These are phyloP conservation scores for Heliconius eleuchia DNA, from an alignment of 1,140 invertebrate genomes.

Conservation along the genomic window DNA sequence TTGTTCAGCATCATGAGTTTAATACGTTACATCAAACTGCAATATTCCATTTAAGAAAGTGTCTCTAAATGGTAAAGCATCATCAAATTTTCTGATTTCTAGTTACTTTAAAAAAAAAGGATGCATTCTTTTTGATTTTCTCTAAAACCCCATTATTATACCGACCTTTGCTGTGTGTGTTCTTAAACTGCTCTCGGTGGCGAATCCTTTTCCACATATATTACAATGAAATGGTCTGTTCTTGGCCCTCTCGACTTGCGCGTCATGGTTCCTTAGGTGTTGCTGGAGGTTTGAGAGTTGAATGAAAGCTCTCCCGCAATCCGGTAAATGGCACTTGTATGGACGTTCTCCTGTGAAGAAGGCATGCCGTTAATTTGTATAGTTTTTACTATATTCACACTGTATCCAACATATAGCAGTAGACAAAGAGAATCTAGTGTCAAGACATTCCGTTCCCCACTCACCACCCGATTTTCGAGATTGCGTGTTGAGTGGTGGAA, in stretches of 20 bases:
- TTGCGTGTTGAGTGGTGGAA: no score
- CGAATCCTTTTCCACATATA: constrained; percentile 98
- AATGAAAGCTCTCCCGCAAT: constrained; percentile 97
- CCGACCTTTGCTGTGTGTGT: constrained; percentile 98
- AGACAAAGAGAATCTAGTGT: no score
- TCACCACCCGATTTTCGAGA: no score
- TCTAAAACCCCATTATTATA: constrained; percentile 56
- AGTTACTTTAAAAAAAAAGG: not conserved
- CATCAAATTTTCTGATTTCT: no score
- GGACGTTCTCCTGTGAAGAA: constrained; percentile 93
- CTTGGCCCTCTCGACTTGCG: constrained; percentile 96
- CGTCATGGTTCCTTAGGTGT: constrained; percentile 97
- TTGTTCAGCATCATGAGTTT: no score
- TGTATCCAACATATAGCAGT: no score
- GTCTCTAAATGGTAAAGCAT: no score
- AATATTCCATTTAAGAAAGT: no score
- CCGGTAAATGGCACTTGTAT: constrained; percentile 97
- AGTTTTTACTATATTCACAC: not conserved
- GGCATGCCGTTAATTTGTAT: constrained; percentile 3
- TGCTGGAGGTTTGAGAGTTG: constrained; percentile 98
- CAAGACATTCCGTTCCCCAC: no score
- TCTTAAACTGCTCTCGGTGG: constrained; percentile 96
- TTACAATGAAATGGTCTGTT: constrained; percentile 97
- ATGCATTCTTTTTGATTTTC: not conserved
- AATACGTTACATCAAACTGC: no score